These are phyloP conservation scores for Atta cephalotes DNA, from an alignment of 1,140 invertebrate species.

Conservation along the genomic window DNA sequence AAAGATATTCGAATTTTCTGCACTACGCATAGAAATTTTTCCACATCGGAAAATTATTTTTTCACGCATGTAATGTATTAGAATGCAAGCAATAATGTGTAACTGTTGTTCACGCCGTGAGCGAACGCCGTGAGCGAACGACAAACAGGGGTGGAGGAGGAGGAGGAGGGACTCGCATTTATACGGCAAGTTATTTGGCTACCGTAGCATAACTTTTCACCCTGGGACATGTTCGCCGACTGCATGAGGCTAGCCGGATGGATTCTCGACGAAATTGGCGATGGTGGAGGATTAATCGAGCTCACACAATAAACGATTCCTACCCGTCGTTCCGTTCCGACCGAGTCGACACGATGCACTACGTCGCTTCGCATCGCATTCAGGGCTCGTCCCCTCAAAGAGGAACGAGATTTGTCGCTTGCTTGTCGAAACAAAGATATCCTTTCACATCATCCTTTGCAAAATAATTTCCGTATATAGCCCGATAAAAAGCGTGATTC, in stretches of 20 bases:
- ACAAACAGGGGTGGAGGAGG: background rate
- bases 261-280: constrained; percentile 62
- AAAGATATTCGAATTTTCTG: background rate
- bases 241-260: background rate
- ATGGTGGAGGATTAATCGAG: constrained; percentile 45
- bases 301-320: constrained; percentile 59
- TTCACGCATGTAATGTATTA: constrained; percentile 5
- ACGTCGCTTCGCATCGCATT: background rate
- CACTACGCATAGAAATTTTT: background rate
- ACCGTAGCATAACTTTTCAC: constrained; percentile 65
- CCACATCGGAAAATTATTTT: constrained; percentile 7
- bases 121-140: constrained; percentile 25
- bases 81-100: constrained; percentile 31
- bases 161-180: constrained; percentile 27
- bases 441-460: background rate
- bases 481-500: background rate
- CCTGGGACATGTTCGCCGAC: constrained; percentile 52
- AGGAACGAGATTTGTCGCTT: constrained; percentile 38
- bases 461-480: background rate
- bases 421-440: constrained; percentile 1
- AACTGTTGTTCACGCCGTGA: constrained; percentile 41
- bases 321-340: constrained; percentile 23
- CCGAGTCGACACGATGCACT: background rate
- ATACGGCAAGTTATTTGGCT: constrained; percentile 60
- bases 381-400: constrained; percentile 15